Conservation (phyloP, 2,797 vertebrate genomes). For the Leptodactylus fallax region DNA sequence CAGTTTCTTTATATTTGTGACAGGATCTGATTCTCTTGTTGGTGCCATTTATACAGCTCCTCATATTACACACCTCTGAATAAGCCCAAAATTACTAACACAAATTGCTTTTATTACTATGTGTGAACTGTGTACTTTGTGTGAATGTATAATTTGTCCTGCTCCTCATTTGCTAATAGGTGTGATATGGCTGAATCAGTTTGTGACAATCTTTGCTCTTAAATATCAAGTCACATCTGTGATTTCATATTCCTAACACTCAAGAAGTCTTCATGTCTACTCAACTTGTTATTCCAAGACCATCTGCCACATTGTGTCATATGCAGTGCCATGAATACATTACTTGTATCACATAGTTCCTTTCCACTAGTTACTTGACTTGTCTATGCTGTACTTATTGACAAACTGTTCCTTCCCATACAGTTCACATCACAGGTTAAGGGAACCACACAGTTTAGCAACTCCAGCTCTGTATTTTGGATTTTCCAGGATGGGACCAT, state of each 20-base stretch:
- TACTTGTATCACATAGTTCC: conserved; percentile 22
- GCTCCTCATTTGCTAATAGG: conserved; percentile 14
- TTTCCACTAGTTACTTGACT: neutral
- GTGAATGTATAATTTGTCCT: neutral
- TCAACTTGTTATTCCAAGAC: conserved; percentile 50
- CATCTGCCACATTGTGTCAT: conserved; percentile 43
- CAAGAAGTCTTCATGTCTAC: conserved; percentile 29
- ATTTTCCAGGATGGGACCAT: conserved; percentile 5
- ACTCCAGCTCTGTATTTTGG: conserved; percentile 3
- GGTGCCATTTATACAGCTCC: too few relatives aligned
- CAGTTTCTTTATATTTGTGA: too few relatives aligned
- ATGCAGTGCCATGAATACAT: conserved; percentile 32
- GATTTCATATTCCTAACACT: conserved; percentile 28
- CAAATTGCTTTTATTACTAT: too few relatives aligned
- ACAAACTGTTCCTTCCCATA: neutral
- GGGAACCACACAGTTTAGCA: neutral
- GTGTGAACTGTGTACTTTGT: too few relatives aligned
- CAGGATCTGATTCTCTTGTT: too few relatives aligned
- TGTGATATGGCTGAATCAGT: conserved; percentile 3
- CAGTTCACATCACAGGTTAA: neutral
- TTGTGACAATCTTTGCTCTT: conserved; percentile 10
- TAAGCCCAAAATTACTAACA: too few relatives aligned
- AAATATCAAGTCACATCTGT: conserved; percentile 33
- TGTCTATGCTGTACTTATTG: neutral
- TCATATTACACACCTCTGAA: too few relatives aligned